Conservation (phyloP, 2,113 vertebrate genomes). For the Osmerus eperlanus region DNA sequence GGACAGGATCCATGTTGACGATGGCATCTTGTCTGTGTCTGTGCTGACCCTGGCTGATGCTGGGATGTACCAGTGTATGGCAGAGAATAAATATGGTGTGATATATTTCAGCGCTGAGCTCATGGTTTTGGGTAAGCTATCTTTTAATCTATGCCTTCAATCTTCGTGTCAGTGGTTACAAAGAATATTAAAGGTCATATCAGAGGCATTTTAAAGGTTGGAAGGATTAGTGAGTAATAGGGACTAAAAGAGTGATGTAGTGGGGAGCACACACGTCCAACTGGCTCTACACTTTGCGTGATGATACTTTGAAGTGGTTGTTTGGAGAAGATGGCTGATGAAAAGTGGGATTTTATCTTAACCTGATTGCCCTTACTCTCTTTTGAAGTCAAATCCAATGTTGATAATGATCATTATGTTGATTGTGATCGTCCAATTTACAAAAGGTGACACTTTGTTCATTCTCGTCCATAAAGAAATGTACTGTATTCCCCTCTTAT, state of each 20-base stretch:
- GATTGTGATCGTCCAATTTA: too few relatives aligned
- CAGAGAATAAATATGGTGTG: conserved; percentile 90
- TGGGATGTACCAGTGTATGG: conserved; percentile 93
- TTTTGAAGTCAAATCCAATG: too few relatives aligned
- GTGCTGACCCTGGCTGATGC: conserved; percentile 84
- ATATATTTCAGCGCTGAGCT: conserved; percentile 88
- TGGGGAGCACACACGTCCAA: conserved; percentile 53
- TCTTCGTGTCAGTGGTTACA: conserved; percentile 54
- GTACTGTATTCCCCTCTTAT: too few relatives aligned
- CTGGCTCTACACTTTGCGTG: background rate
- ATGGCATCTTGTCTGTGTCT: conserved; percentile 82
- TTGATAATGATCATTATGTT: too few relatives aligned
- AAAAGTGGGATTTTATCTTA: conserved; percentile 17
- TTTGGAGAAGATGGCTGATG: conserved; percentile 4
- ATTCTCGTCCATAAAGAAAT: too few relatives aligned
- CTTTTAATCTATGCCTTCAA: conserved; percentile 57
- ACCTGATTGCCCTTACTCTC: background rate
- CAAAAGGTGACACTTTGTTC: too few relatives aligned
- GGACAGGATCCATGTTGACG: conserved; percentile 87
- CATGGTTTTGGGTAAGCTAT: conserved; percentile 85
- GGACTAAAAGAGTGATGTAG: conserved; percentile 48
- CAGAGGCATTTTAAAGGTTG: conserved; percentile 67
- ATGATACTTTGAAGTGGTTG: conserved; percentile 20
- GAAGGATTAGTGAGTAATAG: conserved; percentile 61
- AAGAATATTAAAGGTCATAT: conserved; percentile 64